Percentiles rank a stretch among this genome's conserved stretches.
Evolutionary conservation across 37 sponge, comb jelly and placozoan species (phyloP).

Genomic region (Oopsacas minuta): DNA sequence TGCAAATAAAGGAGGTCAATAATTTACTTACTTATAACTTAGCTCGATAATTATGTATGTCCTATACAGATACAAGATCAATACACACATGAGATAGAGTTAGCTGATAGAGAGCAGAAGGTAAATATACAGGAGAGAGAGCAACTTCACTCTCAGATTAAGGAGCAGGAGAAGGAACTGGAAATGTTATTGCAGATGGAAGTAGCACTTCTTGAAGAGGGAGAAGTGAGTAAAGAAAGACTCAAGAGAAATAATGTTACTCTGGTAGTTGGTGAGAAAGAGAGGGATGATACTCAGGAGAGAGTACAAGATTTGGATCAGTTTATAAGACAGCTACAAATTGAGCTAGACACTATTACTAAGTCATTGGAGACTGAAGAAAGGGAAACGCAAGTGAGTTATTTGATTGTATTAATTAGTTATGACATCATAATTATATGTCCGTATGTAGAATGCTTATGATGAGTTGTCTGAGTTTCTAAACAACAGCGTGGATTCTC

Average conservation of each 20-base stretch:
- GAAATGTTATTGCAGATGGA: neutral
- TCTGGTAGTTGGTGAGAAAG: neutral
- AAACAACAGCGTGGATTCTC: neutral
- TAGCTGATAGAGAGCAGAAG: neutral
- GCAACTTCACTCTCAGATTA: neutral
- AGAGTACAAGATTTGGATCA: neutral
- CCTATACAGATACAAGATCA: neutral
- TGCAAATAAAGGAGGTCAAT: neutral
- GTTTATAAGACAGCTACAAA: neutral
- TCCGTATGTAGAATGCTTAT: neutral
- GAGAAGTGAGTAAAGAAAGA: neutral
- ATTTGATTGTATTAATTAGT: neutral
- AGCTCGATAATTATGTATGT: no score
- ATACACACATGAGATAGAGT: neutral
- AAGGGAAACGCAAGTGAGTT: neutral
- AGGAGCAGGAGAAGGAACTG: neutral
- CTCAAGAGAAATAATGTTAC: neutral
- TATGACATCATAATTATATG: neutral
- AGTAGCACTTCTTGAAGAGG: neutral
- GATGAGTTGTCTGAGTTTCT: neutral
- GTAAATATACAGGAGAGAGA: neutral
- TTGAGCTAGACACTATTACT: neutral
- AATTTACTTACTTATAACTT: neutral
- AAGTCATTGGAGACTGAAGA: neutral
- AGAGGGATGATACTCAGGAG: neutral